A percentile compares a stretch with the other conserved stretches of the same genome.
phyloP scores from a whole-genome alignment of 2,113 vertebrate species.

The Raja brachyura region DNA sequence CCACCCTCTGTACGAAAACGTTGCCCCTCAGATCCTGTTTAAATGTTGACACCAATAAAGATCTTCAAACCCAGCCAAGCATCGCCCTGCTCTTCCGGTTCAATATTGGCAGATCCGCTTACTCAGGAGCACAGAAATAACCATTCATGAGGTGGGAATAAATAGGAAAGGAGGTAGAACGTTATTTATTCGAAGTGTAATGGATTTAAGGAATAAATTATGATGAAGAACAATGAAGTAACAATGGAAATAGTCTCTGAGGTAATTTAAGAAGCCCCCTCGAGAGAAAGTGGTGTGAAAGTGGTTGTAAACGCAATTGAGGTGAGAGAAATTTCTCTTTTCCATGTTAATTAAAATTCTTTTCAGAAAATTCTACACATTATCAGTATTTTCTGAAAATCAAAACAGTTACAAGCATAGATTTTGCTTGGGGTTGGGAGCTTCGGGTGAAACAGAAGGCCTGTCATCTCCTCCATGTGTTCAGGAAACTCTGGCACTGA shows the following conservation, averaged over 20 bases:
- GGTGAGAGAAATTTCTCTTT: not conserved
- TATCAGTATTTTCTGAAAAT: not conserved
- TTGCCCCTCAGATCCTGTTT: no score
- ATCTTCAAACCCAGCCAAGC: not conserved
- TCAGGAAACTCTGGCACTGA: not conserved
- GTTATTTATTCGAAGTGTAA: not conserved
- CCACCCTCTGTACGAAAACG: no score
- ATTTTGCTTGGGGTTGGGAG: not conserved
- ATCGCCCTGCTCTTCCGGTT: not conserved
- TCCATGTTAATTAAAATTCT: not conserved
- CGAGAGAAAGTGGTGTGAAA: not conserved
- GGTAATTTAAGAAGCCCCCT: not conserved
- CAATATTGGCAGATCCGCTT: not conserved
- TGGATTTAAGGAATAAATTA: no score
- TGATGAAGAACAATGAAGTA: no score
- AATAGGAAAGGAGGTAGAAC: not conserved
- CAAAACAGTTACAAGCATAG: not conserved
- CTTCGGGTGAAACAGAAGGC: not conserved
- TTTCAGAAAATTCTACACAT: no score
- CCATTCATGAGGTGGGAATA: not conserved
- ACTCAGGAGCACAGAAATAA: not conserved
- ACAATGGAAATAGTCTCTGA: not conserved
- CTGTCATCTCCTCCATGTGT: not conserved
- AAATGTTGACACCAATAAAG: not conserved
- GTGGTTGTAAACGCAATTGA: not conserved